Percentiles rank a stretch among this genome's conserved stretches.
phyloP scores from a whole-genome alignment of 1,140 invertebrate species.

The Drosophila aff. region DNA sequence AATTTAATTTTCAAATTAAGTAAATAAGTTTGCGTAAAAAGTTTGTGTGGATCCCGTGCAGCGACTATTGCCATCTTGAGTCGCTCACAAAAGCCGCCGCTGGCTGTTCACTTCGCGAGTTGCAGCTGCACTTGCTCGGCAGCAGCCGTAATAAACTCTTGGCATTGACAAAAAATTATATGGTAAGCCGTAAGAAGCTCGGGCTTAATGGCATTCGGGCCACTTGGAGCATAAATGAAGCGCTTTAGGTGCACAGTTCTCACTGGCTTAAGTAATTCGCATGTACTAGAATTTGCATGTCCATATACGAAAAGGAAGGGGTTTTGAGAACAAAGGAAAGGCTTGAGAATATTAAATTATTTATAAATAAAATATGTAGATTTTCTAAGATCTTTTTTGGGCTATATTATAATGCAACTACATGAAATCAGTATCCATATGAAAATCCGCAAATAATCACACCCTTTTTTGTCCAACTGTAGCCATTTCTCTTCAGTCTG shows the following conservation, averaged over 20 bases:
- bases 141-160: constrained; percentile 43
- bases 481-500: constrained; percentile 4
- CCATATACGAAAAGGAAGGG: background rate
- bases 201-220: constrained; percentile 17
- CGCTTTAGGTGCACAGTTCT: constrained; percentile 4
- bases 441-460: background rate
- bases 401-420: background rate
- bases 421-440: background rate
- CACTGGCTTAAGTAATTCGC: background rate
- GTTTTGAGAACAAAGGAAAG: background rate
- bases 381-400: no score
- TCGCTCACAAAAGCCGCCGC: constrained; percentile 14
- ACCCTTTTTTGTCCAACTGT: background rate
- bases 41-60: constrained; percentile 36
- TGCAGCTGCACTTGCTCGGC: constrained; percentile 13
- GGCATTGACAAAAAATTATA: constrained; percentile 52
- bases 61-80: constrained; percentile 20
- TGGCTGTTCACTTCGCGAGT: constrained; percentile 37
- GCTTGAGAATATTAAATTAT: background rate
- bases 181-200: constrained; percentile 20
- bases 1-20: constrained; percentile 84
- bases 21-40: constrained; percentile 71
- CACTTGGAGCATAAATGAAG: constrained; percentile 31
- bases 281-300: background rate
- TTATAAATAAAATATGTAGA: background rate